Evolutionary conservation across 2,888 invertebrate genomes (phyloP), one percentile per base, ranked within the genome.

Genomic region (Cephalotes varians): DNA sequence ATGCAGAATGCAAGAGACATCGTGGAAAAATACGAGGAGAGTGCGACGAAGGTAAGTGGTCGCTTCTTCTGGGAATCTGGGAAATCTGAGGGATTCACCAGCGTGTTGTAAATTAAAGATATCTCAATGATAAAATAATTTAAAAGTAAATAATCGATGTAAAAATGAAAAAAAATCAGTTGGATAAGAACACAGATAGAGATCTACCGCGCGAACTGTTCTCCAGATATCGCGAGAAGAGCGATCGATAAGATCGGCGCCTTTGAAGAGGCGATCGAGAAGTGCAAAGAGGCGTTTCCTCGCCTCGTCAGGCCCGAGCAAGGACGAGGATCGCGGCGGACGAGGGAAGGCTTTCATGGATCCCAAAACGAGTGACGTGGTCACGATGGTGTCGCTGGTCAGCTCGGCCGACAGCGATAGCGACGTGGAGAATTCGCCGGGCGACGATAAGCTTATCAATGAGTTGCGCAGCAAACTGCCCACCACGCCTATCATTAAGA

Each of bases 341-440:
- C 85, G 87, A 28, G 85, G 72, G 1, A 92, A 90, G 28, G 82
- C 47, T 10, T 58, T 72, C 0, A 31, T 87, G 1, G 92, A 92
- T 10, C 34, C 85, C 0, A 92, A 83, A 47, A 72, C 84, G 6
- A 90, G 87, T 1, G 94, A 94, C 67, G 93, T 97, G 49, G 95
- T 96, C 0, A 97, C 97, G 0, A 96, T 97, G 95, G 96, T 97
- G 0, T 97, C 97, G 0, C 93, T 97, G 62, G 95, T 97, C 4
- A 96, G 96, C 91, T 96, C 97, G 0, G 96, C 96, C 25, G 96
- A 96, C 54, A 96, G 96, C 91, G 97, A 97, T 81, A 95, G 95
- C 28, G 93, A 93, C 15, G 90, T 90, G 28, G 91, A 92, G 18
- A 92, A 92, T 82, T 94, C 93, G 34, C 91, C 92, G 0, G 87